Conservation (phyloP, 2,888 invertebrate genomes). For the Pseudolycoriella hygida region DNA sequence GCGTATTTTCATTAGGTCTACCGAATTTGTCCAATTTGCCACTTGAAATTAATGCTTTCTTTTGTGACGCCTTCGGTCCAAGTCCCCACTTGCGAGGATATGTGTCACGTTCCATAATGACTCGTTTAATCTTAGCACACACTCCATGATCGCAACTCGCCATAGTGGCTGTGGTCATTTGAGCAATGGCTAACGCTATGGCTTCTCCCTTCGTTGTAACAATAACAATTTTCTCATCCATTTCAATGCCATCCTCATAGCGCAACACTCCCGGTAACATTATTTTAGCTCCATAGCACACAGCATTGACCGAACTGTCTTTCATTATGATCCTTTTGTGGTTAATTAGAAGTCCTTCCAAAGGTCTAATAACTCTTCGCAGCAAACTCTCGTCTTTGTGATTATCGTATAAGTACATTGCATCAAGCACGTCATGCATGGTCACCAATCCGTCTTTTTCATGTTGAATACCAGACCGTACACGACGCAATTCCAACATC, state of each 20-base stretch:
- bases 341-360: conserved; percentile 75
- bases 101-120: conserved; percentile 98
- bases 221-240: conserved; percentile 94
- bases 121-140: conserved; percentile 92
- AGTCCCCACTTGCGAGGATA: conserved; percentile 98
- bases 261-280: conserved; percentile 90
- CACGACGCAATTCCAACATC: conserved; percentile 92
- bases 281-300: conserved; percentile 97
- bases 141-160: conserved; percentile 94
- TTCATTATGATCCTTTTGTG: conserved; percentile 97
- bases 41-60: conserved; percentile 74
- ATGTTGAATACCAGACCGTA: conserved; percentile 73
- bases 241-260: conserved; percentile 93
- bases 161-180: conserved; percentile 98
- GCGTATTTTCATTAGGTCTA: conserved; percentile 92
- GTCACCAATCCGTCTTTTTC: conserved; percentile 79
- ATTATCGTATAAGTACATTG: conserved; percentile 88
- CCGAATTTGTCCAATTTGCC: conserved; percentile 91
- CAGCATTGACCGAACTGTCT: conserved; percentile 92
- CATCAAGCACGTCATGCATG: conserved; percentile 96
- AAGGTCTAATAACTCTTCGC: conserved; percentile 77
- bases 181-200: conserved; percentile 74
- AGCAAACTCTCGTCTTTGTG: conserved; percentile 88
- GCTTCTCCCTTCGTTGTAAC: conserved; percentile 96
- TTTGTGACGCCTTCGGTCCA: conserved; percentile 82